These are phyloP conservation scores for Lasius fuliginosus DNA, from an alignment of 2,888 invertebrate species.

Conservation along the genomic window DNA sequence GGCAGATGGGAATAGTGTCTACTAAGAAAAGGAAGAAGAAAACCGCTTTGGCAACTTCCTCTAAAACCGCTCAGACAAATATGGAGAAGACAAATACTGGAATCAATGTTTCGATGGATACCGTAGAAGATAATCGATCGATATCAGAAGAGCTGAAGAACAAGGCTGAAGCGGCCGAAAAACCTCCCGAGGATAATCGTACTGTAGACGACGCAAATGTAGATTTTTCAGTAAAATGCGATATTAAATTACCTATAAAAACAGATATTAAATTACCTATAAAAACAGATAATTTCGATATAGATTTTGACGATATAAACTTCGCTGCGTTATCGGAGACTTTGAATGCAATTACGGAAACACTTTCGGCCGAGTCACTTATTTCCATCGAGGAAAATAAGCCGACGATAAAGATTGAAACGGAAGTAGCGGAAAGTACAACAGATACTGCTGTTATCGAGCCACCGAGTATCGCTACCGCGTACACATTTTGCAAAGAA, in stretches of 20 bases:
- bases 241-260: not conserved
- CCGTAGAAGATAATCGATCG: not conserved
- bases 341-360: not conserved
- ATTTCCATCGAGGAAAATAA: slow-evolving; percentile 13
- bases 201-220: not conserved
- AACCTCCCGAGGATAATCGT: not conserved
- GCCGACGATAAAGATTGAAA: not conserved
- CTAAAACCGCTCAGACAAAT: not conserved
- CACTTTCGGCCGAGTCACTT: not conserved
- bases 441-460: not conserved
- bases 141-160: not conserved
- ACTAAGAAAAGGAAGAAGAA: slow-evolving; percentile 77
- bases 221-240: not conserved
- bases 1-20: slow-evolving; percentile 80
- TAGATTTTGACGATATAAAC: not conserved
- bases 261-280: not conserved
- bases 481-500: not conserved
- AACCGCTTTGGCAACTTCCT: not conserved
- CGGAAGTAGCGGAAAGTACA: not conserved
- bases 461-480: not conserved
- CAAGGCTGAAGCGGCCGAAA: not conserved
- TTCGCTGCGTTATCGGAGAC: not conserved
- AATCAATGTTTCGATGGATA: not conserved
- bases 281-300: not conserved
- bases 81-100: slow-evolving; percentile 19